These are phyloP conservation scores for Brachionus plicatilis DNA, from an alignment of 1,140 invertebrate species.

Conservation along the genomic window DNA sequence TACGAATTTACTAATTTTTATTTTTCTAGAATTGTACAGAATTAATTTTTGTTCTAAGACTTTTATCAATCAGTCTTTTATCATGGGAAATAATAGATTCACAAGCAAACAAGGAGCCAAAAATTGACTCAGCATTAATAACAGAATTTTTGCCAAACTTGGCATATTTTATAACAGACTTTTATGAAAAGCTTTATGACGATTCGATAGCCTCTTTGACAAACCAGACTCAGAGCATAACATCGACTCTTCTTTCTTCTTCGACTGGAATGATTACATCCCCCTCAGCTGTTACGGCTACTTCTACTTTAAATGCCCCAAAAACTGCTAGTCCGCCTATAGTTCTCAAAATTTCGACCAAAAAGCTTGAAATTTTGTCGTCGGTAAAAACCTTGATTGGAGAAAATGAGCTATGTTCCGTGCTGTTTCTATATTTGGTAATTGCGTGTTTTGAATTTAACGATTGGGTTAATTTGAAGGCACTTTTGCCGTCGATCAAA, in stretches of 20 bases:
- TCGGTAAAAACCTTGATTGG: not conserved
- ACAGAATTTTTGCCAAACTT: conserved; percentile 41
- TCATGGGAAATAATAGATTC: conserved; percentile 95
- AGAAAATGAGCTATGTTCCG: conserved; percentile 35
- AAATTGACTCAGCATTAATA: conserved; percentile 53
- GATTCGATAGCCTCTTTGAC: conserved; percentile 1
- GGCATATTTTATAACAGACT: conserved; percentile 39
- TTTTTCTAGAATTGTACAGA: conserved; percentile 73
- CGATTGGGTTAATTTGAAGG: conserved; percentile 37
- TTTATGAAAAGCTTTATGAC: conserved; percentile 38
- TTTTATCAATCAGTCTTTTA: conserved; percentile 83
- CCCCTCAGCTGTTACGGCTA: not conserved
- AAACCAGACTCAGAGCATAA: not conserved
- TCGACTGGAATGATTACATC: conserved; percentile 7
- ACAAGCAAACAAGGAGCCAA: conserved; percentile 83
- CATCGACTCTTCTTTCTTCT: not conserved
- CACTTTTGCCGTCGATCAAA: not conserved
- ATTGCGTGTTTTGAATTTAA: conserved; percentile 34
- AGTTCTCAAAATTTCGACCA: conserved; percentile 32
- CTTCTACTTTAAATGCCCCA: not conserved
- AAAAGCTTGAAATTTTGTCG: conserved; percentile 23
- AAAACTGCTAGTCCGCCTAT: conserved; percentile 10
- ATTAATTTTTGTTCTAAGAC: conserved; percentile 79
- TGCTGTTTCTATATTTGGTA: not conserved
- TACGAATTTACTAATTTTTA: conserved; percentile 40